A percentile compares a stretch with the other conserved stretches of the same genome.
These are phyloP conservation scores for Drosophila sulfurigaster DNA, from an alignment of 1,140 invertebrate genomes.

Conservation along the genomic window DNA sequence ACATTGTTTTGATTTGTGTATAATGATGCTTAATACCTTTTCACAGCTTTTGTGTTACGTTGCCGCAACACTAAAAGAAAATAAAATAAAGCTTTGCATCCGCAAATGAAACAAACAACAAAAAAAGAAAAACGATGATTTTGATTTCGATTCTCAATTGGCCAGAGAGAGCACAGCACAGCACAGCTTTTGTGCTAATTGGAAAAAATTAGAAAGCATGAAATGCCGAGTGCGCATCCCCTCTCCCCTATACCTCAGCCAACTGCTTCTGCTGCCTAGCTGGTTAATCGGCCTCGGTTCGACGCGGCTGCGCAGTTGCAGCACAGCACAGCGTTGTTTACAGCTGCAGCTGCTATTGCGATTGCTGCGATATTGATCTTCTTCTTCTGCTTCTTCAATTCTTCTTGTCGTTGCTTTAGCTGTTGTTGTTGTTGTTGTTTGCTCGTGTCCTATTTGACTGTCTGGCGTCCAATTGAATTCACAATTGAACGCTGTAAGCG, in stretches of 20 bases:
- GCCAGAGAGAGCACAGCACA: slow-evolving; percentile 37
- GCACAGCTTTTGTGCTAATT: slow-evolving; percentile 76
- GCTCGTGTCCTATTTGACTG: slow-evolving; percentile 34
- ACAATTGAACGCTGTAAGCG: slow-evolving; percentile 32
- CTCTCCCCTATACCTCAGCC: too few relatives aligned
- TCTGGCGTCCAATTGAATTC: slow-evolving; percentile 31
- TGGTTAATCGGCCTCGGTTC: slow-evolving; percentile 67
- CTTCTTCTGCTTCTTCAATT: slow-evolving; percentile 7
- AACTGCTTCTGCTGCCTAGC: slow-evolving; percentile 35
- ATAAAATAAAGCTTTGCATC: slow-evolving; percentile 24
- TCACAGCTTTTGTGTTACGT: slow-evolving; percentile 19
- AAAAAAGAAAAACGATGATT: slow-evolving; percentile 51
- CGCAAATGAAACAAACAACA: slow-evolving; percentile 10
- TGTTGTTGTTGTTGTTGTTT: slow-evolving; percentile 16
- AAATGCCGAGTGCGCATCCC: slow-evolving; percentile 63
- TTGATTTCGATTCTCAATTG: slow-evolving; percentile 66
- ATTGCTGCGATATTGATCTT: neutral
- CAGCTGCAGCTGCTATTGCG: slow-evolving; percentile 16
- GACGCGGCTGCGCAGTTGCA: slow-evolving; percentile 25
- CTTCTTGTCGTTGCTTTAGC: slow-evolving; percentile 1
- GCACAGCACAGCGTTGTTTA: slow-evolving; percentile 31
- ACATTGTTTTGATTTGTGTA: slow-evolving; percentile 36
- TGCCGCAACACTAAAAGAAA: neutral
- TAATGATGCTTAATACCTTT: slow-evolving; percentile 64
- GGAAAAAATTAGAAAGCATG: slow-evolving; percentile 82